Conservation (phyloP, 1,140 invertebrate genomes). For the Scylla paramamosain region DNA sequence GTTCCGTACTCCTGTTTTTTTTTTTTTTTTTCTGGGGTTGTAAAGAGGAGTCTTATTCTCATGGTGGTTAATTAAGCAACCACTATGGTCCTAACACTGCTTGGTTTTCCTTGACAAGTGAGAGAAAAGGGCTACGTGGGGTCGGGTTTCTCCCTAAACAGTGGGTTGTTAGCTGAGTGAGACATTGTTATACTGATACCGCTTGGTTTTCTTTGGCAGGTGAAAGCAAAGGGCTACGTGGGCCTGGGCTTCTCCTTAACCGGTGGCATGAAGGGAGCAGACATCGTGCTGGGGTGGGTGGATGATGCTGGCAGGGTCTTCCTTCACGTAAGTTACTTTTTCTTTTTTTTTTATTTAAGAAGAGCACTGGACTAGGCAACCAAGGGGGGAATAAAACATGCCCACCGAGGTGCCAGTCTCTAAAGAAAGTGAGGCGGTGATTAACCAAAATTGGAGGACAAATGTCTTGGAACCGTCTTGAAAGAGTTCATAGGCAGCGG, state of each 20-base stretch:
- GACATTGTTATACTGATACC: no score
- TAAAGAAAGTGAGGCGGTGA: no score
- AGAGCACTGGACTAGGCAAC: not conserved
- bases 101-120: not conserved
- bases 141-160: slow-evolving; percentile 87
- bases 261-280: slow-evolving; percentile 87
- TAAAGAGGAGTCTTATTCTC: no score
- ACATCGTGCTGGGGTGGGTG: slow-evolving; percentile 82
- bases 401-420: no score
- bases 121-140: slow-evolving; percentile 86
- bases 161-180: slow-evolving; percentile 78
- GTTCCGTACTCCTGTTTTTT: no score
- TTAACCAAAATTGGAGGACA: no score
- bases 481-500: no score
- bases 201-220: not conserved
- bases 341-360: no score
- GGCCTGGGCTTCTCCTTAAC: slow-evolving; percentile 88
- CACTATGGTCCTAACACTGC: no score
- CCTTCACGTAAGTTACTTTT: slow-evolving; percentile 25
- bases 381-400: not conserved
- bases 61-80: no score
- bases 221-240: slow-evolving; percentile 85
- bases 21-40: no score
- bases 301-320: not conserved
- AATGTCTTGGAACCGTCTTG: not conserved